Base-by-base conservation (phyloP, 2,113 vertebrate species). In the Oncorhynchus tshawytscha region DNA sequence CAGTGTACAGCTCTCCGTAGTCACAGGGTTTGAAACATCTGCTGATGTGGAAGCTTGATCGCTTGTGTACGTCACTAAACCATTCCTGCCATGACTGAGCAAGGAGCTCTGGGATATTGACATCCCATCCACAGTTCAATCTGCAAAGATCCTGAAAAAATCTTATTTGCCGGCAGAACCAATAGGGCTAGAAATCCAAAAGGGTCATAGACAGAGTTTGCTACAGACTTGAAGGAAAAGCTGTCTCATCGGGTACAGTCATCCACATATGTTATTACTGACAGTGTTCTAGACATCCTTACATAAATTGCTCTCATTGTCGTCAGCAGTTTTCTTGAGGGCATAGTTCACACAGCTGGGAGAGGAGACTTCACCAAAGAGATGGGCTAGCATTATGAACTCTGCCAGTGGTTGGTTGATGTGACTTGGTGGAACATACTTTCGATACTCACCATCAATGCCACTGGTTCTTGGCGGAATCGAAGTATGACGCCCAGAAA, bases 341-440 rank as follows among this genome's bases (percentile, higher is more conserved):
- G 76, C 74, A 65, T 71, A 82, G 31, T 18, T 68, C 18, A 78
- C 73, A 34, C 68, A 72, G 18, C 78, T 75, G 12, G 72, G 71
- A 15, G 77, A 82, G 12, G 72, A 79, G 15, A 65, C 59, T 62
- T 27, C 71, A 31, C 72, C 66, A 65, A 78, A 78, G 31, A 78
- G n/a, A 22, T 78, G 70, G 4, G 57, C 71, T 11, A 12, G 25
- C 71, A 73, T 67, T 2, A 31, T n/a, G 29, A 72, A 75, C 24
- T 78, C 79, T 22, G 2, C 48, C 22, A 57, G 49, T 51, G 27
- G 15, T 66, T 73, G 34, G 18, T 34, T 57, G 25, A 34, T 13
- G 69, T 78, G n/a, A 80, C 73, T 60, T 73, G 76, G 48, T 74
- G 54, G 18, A 81, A 81, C 71, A 81, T 81, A 1, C 22, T 39